Evolutionary conservation across 2,113 vertebrate genomes (phyloP).

Genomic region (Mionectes macconnelli): DNA sequence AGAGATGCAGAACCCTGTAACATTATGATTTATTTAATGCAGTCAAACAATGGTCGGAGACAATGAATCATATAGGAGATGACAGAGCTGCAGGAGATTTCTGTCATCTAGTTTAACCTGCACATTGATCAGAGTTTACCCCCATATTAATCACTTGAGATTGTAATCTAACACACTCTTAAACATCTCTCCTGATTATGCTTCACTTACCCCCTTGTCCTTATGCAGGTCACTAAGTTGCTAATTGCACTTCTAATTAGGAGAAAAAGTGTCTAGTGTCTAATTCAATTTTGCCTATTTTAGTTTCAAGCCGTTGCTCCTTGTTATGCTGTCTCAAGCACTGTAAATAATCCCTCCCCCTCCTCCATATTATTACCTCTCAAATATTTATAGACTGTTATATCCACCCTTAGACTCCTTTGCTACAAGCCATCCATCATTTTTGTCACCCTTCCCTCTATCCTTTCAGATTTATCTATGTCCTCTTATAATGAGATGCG

Average conservation of each 20-base stretch:
- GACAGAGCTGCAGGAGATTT: constrained; percentile 44
- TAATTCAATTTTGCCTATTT: constrained; percentile 58
- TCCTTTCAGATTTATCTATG: constrained; percentile 75
- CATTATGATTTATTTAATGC: constrained; percentile 33
- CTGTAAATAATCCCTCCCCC: constrained; percentile 77
- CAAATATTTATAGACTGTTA: constrained; percentile 82
- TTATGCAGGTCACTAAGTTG: constrained; percentile 15
- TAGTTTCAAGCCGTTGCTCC: constrained; percentile 69
- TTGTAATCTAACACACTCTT: constrained; percentile 44
- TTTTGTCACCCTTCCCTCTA: constrained; percentile 73
- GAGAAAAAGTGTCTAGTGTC: constrained; percentile 40
- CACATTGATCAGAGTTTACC: constrained; percentile 43
- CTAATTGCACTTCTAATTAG: constrained; percentile 62
- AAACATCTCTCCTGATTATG: constrained; percentile 57
- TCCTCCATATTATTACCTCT: constrained; percentile 77
- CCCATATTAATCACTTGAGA: constrained; percentile 45
- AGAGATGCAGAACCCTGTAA: constrained; percentile 36
- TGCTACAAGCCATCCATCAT: constrained; percentile 72
- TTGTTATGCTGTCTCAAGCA: constrained; percentile 71
- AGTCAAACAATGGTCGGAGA: neutral
- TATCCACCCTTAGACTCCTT: constrained; percentile 71
- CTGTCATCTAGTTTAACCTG: constrained; percentile 28
- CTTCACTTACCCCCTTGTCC: constrained; percentile 65
- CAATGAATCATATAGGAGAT: constrained; percentile 6
- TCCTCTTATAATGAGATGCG: constrained; percentile 74